A percentile compares a stretch with the other conserved stretches of the same genome.
Evolutionary conservation across 2,888 invertebrate genomes (phyloP).

Genomic region (Metopia argyrocephala): DNA sequence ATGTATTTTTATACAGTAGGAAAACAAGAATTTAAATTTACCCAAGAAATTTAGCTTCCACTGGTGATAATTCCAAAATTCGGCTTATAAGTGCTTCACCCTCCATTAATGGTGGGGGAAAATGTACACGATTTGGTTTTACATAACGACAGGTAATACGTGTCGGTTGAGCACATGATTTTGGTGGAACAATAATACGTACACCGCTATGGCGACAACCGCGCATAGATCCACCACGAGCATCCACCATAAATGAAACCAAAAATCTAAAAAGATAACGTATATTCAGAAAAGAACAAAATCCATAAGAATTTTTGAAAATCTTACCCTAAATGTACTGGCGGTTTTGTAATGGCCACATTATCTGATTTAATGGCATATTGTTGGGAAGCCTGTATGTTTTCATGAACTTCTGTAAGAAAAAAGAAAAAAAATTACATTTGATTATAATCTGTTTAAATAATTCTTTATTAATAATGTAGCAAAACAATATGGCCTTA

Average conservation of each 20-base stretch:
- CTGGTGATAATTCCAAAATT: slow-evolving; percentile 96
- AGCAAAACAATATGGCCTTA: too few relatives aligned
- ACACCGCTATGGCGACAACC: slow-evolving; percentile 99
- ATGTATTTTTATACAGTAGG: not conserved
- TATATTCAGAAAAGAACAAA: not conserved
- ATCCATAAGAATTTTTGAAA: not conserved
- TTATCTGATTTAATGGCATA: slow-evolving; percentile 80
- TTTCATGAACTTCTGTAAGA: slow-evolving; percentile 62
- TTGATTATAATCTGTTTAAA: not conserved
- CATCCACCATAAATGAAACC: slow-evolving; percentile 99
- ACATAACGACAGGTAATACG: slow-evolving; percentile 96
- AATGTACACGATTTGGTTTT: slow-evolving; percentile 82
- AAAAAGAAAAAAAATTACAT: not conserved
- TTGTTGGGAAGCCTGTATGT: slow-evolving; percentile 72
- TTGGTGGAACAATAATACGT: slow-evolving; percentile 96
- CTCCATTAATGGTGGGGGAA: slow-evolving; percentile 98
- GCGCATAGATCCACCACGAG: slow-evolving; percentile 98
- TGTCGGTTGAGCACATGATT: slow-evolving; percentile 96
- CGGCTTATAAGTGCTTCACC: slow-evolving; percentile 98
- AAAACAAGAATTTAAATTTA: slow-evolving; percentile 76
- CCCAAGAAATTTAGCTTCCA: slow-evolving; percentile 97
- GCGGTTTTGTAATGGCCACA: slow-evolving; percentile 82
- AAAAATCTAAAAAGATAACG: slow-evolving; percentile 85
- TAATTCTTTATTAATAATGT: too few relatives aligned
- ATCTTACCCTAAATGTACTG: slow-evolving; percentile 83